phyloP scores from a whole-genome alignment of 2,888 invertebrate genomes.

The Conus canariensis region DNA sequence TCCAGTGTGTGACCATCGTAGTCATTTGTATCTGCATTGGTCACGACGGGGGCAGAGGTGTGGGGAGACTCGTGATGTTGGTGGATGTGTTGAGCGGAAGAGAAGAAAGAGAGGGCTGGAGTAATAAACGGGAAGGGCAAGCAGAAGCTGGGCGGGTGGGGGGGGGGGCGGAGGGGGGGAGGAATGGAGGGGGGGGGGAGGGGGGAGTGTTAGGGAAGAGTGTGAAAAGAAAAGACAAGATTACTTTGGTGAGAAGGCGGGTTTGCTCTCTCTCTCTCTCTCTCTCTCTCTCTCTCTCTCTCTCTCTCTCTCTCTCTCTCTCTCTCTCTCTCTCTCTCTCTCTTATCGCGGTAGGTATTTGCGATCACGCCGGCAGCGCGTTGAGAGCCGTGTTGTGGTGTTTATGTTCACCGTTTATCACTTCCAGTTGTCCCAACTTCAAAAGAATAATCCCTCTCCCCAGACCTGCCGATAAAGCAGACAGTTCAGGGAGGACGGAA shows the following conservation, averaged over 20 bases:
- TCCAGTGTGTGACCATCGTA: too few relatives aligned
- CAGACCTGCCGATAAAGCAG: too few relatives aligned
- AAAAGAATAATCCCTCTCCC: background rate
- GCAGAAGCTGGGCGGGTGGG: too few relatives aligned
- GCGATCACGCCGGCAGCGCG: background rate
- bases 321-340: background rate
- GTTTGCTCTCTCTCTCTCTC: background rate
- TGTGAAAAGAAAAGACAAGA: too few relatives aligned
- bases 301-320: background rate
- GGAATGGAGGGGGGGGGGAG: too few relatives aligned
- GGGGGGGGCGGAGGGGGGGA: too few relatives aligned
- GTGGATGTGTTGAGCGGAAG: background rate
- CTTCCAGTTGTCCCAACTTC: background rate
- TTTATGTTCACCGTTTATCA: conserved; percentile 16
- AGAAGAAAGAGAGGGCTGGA: background rate
- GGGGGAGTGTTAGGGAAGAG: too few relatives aligned
- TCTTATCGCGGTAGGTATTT: background rate
- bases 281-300: background rate
- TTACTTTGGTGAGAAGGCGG: too few relatives aligned
- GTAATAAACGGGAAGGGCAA: background rate
- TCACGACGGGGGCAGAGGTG: too few relatives aligned
- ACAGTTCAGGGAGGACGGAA: too few relatives aligned
- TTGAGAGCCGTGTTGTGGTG: background rate
- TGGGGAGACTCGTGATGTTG: too few relatives aligned
- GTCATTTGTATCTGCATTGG: too few relatives aligned